Conservation (phyloP, 2,113 vertebrate species). For the Nerophis lumbriciformis region DNA sequence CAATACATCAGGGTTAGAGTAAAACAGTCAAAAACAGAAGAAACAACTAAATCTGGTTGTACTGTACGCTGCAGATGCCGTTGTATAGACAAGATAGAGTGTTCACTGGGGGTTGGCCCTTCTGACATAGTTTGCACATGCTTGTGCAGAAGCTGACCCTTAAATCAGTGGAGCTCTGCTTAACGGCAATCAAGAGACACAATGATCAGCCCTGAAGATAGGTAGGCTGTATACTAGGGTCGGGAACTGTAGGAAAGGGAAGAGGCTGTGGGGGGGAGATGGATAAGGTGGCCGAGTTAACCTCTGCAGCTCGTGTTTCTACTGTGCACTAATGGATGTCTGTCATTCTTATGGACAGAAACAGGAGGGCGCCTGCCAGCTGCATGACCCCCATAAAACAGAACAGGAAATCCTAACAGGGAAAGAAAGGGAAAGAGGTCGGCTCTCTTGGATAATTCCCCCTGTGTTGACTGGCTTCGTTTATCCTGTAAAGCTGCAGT, state of each 20-base stretch:
- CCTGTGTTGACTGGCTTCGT: slow-evolving; percentile 17
- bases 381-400: slow-evolving; percentile 73
- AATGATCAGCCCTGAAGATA: slow-evolving; percentile 59
- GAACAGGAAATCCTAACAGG: slow-evolving; percentile 68
- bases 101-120: slow-evolving; percentile 19
- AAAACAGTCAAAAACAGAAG: background rate
- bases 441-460: slow-evolving; percentile 19
- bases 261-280: slow-evolving; percentile 30
- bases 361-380: slow-evolving; percentile 73
- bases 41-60: background rate
- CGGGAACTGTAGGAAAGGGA: slow-evolving; percentile 49
- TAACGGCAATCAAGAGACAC: slow-evolving; percentile 50
- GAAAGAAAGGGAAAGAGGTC: slow-evolving; percentile 58
- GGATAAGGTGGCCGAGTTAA: slow-evolving; percentile 39
- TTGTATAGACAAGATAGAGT: slow-evolving; percentile 24
- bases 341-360: slow-evolving; percentile 70
- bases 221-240: slow-evolving; percentile 25
- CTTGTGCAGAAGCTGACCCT: slow-evolving; percentile 42
- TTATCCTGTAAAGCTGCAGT: slow-evolving; percentile 29
- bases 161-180: slow-evolving; percentile 44
- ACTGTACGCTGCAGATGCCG: background rate
- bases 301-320: slow-evolving; percentile 63
- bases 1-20: background rate
- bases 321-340: slow-evolving; percentile 65
- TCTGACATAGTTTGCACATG: slow-evolving; percentile 20